Evolutionary conservation across 2,113 vertebrate genomes (phyloP), one percentile per base, ranked within the genome.

Genomic region (Nerophis ophidion): DNA sequence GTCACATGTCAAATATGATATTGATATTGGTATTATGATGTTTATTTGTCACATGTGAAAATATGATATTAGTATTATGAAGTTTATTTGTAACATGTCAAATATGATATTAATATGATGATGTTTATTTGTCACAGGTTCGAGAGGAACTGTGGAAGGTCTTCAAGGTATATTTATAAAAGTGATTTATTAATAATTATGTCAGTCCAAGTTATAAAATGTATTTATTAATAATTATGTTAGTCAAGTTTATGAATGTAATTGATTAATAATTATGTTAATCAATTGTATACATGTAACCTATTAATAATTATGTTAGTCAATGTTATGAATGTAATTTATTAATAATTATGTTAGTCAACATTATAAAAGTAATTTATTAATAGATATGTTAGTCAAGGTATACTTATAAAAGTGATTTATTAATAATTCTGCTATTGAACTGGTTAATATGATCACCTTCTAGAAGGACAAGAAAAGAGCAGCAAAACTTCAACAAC

Each of bases 131-230:
- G n/a, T 40, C 17, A 12, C 73, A 91, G 89, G 87, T 89, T 49
- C 77, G 82, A 70, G 74, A 86, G 8, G 86, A 88, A 65, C 9
- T 90, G 6, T 1, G 75, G 0, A 87, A 65, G 65, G 3, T 78
- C n/a, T 55, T 90, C 44, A 76, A 3, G 55, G 78, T 86, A 48
- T 72, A 77, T 80, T 57, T 4, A 33, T 5, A 50, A 26, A 33
- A 26, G 1, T 8, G 12, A 34, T 52, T 34, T 7, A 52, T 52
- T 52, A 7, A 12, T 4, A 60, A 36, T 15, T 13, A 10, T 4
- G 4, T 33, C 4, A 2, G 26, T 90, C 47, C 75, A 3, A 53
- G 78, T 86, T 4, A 33, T 10, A 26, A 26, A 33, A 13, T 0
- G 4, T 2, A 34, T 52, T 15, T 7, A 52, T 52, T 52, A 7